A percentile compares a stretch with the other conserved stretches of the same genome.
phyloP scores from a whole-genome alignment of 2,113 vertebrate species.

The Pollachius pollachius region DNA sequence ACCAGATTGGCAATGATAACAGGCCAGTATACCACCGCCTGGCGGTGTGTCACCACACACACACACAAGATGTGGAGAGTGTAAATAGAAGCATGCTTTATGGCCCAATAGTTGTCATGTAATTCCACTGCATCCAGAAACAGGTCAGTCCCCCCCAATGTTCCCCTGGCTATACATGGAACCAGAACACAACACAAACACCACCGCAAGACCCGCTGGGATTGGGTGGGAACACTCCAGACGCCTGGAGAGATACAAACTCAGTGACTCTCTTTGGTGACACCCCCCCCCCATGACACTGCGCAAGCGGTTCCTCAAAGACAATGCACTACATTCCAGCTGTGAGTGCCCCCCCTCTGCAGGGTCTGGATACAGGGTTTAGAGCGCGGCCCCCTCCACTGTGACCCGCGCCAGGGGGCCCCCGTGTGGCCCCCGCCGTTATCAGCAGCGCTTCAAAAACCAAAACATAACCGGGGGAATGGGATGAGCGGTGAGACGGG shows the following conservation, averaged over 20 bases:
- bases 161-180: slow-evolving; percentile 21
- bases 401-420: slow-evolving; percentile 17
- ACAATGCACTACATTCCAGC: slow-evolving; percentile 50
- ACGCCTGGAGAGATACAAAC: slow-evolving; percentile 36
- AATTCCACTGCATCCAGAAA: slow-evolving; percentile 36
- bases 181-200: not conserved
- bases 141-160: slow-evolving; percentile 31
- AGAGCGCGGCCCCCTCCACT: slow-evolving; percentile 11
- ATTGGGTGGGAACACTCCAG: slow-evolving; percentile 9
- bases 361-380: slow-evolving; percentile 53
- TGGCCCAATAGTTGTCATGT: slow-evolving; percentile 44
- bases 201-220: slow-evolving; percentile 45
- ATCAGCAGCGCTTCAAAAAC: slow-evolving; percentile 12
- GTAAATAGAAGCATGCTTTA: slow-evolving; percentile 72
- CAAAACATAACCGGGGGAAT: not conserved
- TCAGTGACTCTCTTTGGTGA: slow-evolving; percentile 39
- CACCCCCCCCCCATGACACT: slow-evolving; percentile 33
- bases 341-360: slow-evolving; percentile 20
- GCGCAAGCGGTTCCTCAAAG: slow-evolving; percentile 40
- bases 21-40: slow-evolving; percentile 8
- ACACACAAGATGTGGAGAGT: slow-evolving; percentile 33
- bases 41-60: slow-evolving; percentile 8
- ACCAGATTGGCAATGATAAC: slow-evolving; percentile 44
- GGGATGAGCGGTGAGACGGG: not conserved
- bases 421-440: slow-evolving; percentile 9